A percentile compares a stretch with the other conserved stretches of the same genome.
phyloP scores from a whole-genome alignment of 2,113 vertebrate genomes.

The Oreotrochilus melanogaster region DNA sequence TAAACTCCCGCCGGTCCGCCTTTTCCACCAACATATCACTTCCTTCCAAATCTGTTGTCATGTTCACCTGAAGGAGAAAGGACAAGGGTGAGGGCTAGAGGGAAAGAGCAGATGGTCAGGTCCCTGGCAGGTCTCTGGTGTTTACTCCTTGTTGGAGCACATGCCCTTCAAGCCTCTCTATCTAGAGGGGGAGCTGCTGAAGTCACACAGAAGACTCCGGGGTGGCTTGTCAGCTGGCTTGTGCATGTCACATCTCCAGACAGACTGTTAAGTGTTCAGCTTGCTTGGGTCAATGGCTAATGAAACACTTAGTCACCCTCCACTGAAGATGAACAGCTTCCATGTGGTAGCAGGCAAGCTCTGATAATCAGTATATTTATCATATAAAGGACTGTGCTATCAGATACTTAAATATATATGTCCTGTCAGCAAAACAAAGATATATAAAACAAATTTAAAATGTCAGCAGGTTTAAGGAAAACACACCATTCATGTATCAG shows the following conservation, averaged over 20 bases:
- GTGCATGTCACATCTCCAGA: slow-evolving; percentile 24
- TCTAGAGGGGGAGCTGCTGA: not conserved
- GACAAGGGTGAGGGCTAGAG: not conserved
- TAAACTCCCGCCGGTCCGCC: slow-evolving; percentile 96
- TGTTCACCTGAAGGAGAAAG: slow-evolving; percentile 88
- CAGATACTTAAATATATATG: not conserved
- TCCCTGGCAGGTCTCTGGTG: not conserved
- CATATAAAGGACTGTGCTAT: not conserved
- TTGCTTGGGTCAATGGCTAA: slow-evolving; percentile 40
- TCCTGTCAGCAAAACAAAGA: not conserved
- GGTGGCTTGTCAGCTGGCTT: not conserved
- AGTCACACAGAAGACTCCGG: not conserved
- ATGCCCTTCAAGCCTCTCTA: not conserved
- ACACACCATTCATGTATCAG: not conserved
- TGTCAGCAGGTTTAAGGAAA: not conserved
- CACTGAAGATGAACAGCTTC: slow-evolving; percentile 60
- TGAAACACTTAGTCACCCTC: slow-evolving; percentile 69
- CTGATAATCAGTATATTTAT: slow-evolving; percentile 42
- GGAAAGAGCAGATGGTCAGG: slow-evolving; percentile 11
- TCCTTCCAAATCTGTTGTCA: slow-evolving; percentile 95
- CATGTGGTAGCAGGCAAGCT: slow-evolving; percentile 46
- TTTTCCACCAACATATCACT: slow-evolving; percentile 98
- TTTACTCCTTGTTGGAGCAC: not conserved
- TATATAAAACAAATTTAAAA: not conserved
- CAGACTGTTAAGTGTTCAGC: slow-evolving; percentile 20